phyloP scores from a whole-genome alignment of 2,113 vertebrate genomes.

The Tonatia bakeri region DNA sequence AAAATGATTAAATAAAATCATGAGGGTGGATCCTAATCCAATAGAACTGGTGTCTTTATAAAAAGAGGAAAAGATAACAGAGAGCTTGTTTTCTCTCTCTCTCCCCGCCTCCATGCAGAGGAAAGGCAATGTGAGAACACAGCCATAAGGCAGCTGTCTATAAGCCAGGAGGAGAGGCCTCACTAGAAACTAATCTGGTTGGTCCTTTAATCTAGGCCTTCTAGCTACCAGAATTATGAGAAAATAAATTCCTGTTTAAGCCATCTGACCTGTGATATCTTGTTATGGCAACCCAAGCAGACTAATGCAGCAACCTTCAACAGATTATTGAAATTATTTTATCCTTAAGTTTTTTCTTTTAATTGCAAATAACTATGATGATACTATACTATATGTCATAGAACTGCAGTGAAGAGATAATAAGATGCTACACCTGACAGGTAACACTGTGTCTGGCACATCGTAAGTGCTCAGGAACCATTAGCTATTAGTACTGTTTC shows the following conservation, averaged over 20 bases:
- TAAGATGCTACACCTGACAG: not conserved
- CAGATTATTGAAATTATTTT: not conserved
- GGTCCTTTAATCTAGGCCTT: not conserved
- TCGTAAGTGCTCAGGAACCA: not conserved
- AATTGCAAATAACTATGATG: not conserved
- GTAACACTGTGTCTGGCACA: not conserved
- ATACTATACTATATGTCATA: not conserved
- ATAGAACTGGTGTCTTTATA: not conserved
- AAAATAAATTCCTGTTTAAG: not conserved
- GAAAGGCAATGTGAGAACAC: not conserved
- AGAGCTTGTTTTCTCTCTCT: not conserved
- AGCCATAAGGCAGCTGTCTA: not conserved
- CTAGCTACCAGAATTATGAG: not conserved
- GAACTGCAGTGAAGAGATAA: not conserved
- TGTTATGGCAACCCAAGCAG: not conserved
- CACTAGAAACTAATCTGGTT: not conserved
- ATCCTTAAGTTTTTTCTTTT: not conserved
- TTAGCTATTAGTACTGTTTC: not conserved
- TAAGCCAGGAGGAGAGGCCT: not conserved
- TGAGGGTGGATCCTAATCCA: not conserved
- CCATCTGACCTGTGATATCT: not conserved
- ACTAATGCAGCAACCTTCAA: not conserved
- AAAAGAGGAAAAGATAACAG: not conserved
- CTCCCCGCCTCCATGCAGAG: not conserved
- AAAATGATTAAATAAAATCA: too few species aligned